Evolutionary conservation across 35 echinoderm and acorn worm species (phyloP), one percentile per base, ranked within the genome.

Genomic region (Stichopus chloronotus): DNA sequence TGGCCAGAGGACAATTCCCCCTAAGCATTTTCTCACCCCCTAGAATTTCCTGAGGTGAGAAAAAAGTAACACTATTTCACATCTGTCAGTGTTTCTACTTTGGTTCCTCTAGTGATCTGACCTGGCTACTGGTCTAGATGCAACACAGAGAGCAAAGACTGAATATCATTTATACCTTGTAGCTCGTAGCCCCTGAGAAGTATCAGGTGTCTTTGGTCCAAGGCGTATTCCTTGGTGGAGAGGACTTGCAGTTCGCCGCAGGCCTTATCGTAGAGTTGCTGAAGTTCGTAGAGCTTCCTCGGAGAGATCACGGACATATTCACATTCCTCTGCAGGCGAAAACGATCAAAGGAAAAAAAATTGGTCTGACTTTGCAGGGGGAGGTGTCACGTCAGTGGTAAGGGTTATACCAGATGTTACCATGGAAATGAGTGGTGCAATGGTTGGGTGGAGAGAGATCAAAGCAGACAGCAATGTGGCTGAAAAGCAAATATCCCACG

Each of bases 101-200:
- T 43, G 30, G 30, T 43, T 43, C 30, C 30, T 43, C 30, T 43
- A 43, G 30, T 3, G 3, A 3, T 43, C 30, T 43, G 30, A 43
- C 3, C 30, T 43, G 30, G 30, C 0, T 3, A 43, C 3, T 43
- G 30, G 30, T 43, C 30, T 43, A 43, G 3, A 43, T 0, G 30
- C 30, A 43, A 63, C 61, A 65, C 61, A 65, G 19, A 65, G 19
- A 19, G 19, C 61, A 65, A 65, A 65, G 19, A 43, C 11, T 9
- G 5, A 16, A 11, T 65, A 4, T 61, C 59, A 61, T 61, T 61
- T 4, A 43, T 78, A 98, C 96, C 96, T 92, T 90, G 88, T 9
- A 98, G 93, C 80, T 98, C 94, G 72, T 87, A 98, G 71, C 96
- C 96, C 58, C 92, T 95, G 17, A 98, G 94, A 0, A 98, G 89